Base-by-base conservation (phyloP, 2,113 vertebrate species). In the Acanthisitta chloris region DNA sequence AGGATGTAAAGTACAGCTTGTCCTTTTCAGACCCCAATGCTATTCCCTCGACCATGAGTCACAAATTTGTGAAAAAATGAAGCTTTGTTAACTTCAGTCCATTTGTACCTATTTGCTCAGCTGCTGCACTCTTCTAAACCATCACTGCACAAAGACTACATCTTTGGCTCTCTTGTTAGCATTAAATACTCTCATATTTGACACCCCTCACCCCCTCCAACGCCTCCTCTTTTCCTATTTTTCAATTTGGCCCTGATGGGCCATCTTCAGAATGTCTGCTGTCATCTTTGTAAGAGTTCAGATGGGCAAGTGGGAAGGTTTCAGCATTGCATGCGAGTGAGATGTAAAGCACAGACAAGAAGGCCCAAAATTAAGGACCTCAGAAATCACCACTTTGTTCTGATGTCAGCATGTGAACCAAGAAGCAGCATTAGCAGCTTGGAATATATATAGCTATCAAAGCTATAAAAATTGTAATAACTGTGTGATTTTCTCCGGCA, bases 201-300 rank as follows among this genome's bases (percentile, higher is more conserved):
- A n/a, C 42, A 78, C 13, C 36, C 57, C 18, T n/a, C 5, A 4
- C 4, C 4, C 4, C 4, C 8, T 40, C 24, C 15, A 64, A 6
- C 43, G 17, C 18, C 0, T 0, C 5, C 11, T 14, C 19, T 40
- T 59, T 67, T 81, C 31, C 14, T 7, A 72, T 34, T 43, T 76
- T 76, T 54, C 26, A 57, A 1, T 18, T 55, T 54, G 64, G 38
- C 49, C 10, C 8, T 70, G 9, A 23, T 26, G 29, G n/a, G 16
- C 40, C 33, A 59, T 26, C 20, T 69, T 94, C 48, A 67, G 24
- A 62, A 62, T 19, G 28, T 31, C 57, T 74, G 40, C 48, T 58
- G 38, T 58, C 46, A 49, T 17, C 42, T 79, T 14, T 2, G 0
- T 13, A 13, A 54, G 29, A 58, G 45, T 0, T 79, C 51, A 88